phyloP scores from a whole-genome alignment of 2,113 vertebrate genomes.

The Daboia siamensis region DNA sequence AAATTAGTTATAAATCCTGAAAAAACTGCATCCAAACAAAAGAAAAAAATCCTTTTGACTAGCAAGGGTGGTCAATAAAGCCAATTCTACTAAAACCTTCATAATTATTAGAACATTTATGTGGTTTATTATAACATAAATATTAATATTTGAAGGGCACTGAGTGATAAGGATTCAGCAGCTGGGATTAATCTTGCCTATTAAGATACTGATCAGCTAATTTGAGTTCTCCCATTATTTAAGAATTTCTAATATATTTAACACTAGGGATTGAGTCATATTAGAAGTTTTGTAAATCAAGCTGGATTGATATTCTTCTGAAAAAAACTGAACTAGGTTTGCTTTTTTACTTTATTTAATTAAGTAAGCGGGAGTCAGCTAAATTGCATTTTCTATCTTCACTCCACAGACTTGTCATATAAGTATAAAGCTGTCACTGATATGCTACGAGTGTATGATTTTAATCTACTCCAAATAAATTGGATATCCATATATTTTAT shows the following conservation, averaged over 20 bases:
- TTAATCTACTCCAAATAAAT: constrained; percentile 51
- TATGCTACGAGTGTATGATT: constrained; percentile 35
- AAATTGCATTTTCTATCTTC: constrained; percentile 52
- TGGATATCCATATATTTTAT: constrained; percentile 44
- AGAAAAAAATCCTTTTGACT: background rate
- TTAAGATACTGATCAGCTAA: background rate
- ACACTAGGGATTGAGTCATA: background rate
- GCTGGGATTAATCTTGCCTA: constrained; percentile 18
- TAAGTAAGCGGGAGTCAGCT: constrained; percentile 30
- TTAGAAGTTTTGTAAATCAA: constrained; percentile 27
- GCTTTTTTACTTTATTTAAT: constrained; percentile 43
- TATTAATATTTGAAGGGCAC: constrained; percentile 4
- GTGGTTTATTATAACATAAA: constrained; percentile 3
- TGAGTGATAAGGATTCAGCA: background rate
- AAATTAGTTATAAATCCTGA: background rate
- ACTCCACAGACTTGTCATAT: constrained; percentile 28
- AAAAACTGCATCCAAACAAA: background rate
- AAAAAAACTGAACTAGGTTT: constrained; percentile 19
- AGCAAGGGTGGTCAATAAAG: background rate
- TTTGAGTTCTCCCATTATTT: constrained; percentile 15
- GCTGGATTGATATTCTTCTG: constrained; percentile 23
- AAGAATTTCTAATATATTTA: constrained; percentile 11
- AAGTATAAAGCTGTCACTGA: constrained; percentile 50
- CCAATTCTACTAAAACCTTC: background rate
- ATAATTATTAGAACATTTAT: constrained; percentile 11